Conservation (phyloP, 1,140 invertebrate species). For the Drosophila bocki region DNA sequence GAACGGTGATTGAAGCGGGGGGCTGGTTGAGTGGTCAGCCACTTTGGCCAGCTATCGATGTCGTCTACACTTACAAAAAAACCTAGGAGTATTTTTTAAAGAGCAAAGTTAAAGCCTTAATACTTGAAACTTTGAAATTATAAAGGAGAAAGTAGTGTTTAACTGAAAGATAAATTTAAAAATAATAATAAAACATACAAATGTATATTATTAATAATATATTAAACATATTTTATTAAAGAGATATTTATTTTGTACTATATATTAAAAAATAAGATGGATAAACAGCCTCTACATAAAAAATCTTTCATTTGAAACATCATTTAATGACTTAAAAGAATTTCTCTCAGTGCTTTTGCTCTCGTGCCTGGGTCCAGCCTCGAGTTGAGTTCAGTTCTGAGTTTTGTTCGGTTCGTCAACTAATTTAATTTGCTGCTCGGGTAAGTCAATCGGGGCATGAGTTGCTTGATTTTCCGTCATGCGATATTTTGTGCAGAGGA, state of each 20-base stretch:
- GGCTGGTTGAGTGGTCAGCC: slow-evolving; percentile 54
- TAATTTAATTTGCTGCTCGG: slow-evolving; percentile 71
- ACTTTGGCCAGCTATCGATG: slow-evolving; percentile 76
- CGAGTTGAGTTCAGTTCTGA: slow-evolving; percentile 3
- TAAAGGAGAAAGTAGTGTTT: neutral
- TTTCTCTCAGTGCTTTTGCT: slow-evolving; percentile 3
- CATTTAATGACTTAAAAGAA: no score
- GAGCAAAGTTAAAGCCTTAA: neutral
- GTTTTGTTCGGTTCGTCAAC: slow-evolving; percentile 51
- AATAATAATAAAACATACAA: neutral
- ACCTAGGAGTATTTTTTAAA: neutral
- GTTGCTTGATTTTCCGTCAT: slow-evolving; percentile 76
- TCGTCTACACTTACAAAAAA: slow-evolving; percentile 26
- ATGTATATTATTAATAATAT: no score
- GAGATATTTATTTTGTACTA: no score
- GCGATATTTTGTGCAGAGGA: slow-evolving; percentile 62
- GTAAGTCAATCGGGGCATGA: slow-evolving; percentile 68
- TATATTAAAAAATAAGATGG: no score
- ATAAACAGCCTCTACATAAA: no score
- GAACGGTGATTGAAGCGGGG: neutral
- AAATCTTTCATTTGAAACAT: no score
- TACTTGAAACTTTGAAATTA: neutral
- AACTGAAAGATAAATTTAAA: neutral
- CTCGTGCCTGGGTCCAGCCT: slow-evolving; percentile 23
- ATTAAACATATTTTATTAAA: no score